Evolutionary conservation across 2,113 vertebrate genomes (phyloP).

Genomic region (Pachyramphus minor): DNA sequence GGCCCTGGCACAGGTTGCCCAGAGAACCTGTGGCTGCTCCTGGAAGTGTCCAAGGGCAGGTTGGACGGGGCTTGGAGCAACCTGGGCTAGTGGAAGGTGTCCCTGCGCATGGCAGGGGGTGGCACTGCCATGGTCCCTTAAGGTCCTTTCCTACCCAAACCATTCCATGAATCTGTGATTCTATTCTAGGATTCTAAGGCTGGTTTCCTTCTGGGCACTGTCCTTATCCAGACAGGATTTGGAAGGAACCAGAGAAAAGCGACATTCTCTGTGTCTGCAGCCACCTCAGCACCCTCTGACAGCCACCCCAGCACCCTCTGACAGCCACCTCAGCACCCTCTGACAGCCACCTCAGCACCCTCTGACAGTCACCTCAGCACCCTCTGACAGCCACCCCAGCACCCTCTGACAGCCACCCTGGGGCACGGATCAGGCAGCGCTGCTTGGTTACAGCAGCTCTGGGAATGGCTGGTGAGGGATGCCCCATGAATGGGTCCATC

Average conservation of each 20-base stretch:
- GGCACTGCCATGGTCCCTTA: fast-evolving
- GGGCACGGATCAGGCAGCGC: fast-evolving
- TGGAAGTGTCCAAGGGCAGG: neutral
- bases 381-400: neutral
- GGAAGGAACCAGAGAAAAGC: neutral
- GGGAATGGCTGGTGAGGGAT: neutral
- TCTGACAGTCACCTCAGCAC: neutral
- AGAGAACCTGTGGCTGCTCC: neutral
- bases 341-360: neutral
- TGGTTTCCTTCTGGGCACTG: neutral
- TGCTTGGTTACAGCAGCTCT: neutral
- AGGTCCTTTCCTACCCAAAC: too few relatives aligned
- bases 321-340: neutral
- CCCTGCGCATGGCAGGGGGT: neutral
- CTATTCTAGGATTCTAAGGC: neutral
- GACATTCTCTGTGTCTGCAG: too few relatives aligned
- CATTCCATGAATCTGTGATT: neutral
- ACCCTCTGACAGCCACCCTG: neutral
- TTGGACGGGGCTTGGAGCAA: neutral
- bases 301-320: neutral
- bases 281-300: neutral
- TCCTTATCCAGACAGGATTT: neutral
- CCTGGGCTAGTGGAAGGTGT: neutral
- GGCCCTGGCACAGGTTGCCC: neutral
- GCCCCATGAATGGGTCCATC: neutral